Evolutionary conservation across 2,888 invertebrate genomes (phyloP), one percentile per base, ranked within the genome.

Genomic region (Lasioglossum marginatum): DNA sequence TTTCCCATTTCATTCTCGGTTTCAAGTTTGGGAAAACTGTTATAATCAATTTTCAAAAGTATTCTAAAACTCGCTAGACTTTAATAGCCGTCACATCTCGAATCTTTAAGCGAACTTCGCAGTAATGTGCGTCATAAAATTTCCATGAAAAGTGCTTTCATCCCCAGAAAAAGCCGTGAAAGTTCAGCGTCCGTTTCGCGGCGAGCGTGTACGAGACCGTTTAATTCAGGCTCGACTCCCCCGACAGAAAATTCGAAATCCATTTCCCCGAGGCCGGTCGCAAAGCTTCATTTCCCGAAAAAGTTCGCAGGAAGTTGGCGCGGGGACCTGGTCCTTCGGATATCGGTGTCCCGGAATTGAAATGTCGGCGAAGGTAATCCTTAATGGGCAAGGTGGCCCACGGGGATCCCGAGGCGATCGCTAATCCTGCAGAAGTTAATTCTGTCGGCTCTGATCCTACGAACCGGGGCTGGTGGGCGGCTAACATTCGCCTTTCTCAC

Each of bases 361-460:
- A 82, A n/a, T 31, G 74, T 68, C 73, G 37, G 40, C 81, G 68
- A 60, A 34, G 23, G 72, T 88, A 81, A 88, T 88, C 81, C 63
- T 60, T 88, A 88, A 88, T 82, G 88, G 83, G 79, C n/a, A 70
- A n/a, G 40, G 68, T 37, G 37, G 12, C 37, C 37, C 68, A 34
- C 10, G 40, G 34, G n/a, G 68, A 52, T 63, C 70, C 70, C 10
- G 78, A 27, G 45, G 71, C 12, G 31, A 37, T 68, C 37, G 60
- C 34, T 87, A 78, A 84, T 82, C 77, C 63, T 16, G 74, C 75
- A 37, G 48, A 77, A 79, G 79, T 87, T 87, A 87, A 87, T 79
- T 76, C 70, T 37, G 63, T 48, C 81, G 40, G 63, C 43, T 31
- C 14, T 27, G 45, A 63, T 52, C 34, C 31, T 23, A 27, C 37